Evolutionary conservation across 2,888 invertebrate species (phyloP), one percentile per base, ranked within the genome.

Genomic region (Epinotia nisella): DNA sequence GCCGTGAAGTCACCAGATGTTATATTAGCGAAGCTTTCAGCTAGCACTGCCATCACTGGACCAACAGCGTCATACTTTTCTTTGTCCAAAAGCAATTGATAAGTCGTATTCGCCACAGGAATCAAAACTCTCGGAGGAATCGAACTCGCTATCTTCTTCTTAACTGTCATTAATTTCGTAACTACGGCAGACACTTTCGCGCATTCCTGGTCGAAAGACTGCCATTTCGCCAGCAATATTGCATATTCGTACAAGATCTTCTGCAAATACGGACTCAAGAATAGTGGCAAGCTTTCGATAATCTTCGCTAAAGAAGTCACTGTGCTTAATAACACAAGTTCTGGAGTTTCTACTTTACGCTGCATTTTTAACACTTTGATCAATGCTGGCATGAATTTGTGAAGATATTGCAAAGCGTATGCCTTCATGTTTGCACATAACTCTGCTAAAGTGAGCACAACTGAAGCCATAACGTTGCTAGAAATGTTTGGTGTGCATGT

Each of bases 231-330:
- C 2, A 94, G 82, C 49, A 97, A 86, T 71, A 94, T 91, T 0
- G 95, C 94, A 55, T 97, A 88, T 78, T 96, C 95, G 10, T 93
- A 94, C 0, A 97, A 84, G 45, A 97, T 93, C 78, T 96, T 95
- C 77, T 95, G 95, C 45, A 98, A 90, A 87, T 98, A 98, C 0
- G 98, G 97, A 75, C 97, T 98, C 76, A 99, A 86, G 85, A 98
- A 99, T 53, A 96, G 92, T 0, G 97, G 96, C 56, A 98, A 86
- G 35, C 96, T 96, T 83, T 97, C 97, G 4, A 98, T 95, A 55
- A 98, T 95, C 87, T 97, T 98, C 74, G 96, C 95, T 45, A 98
- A 90, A 0, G 97, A 96, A 2, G 97, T 97, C 1, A 98, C 94
- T 7, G 96, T 95, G 84, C 97, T 97, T 19, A 96, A 85, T n/a